Evolutionary conservation across 2,888 invertebrate genomes (phyloP), one percentile per base, ranked within the genome.

Genomic region (Euphydryas editha): DNA sequence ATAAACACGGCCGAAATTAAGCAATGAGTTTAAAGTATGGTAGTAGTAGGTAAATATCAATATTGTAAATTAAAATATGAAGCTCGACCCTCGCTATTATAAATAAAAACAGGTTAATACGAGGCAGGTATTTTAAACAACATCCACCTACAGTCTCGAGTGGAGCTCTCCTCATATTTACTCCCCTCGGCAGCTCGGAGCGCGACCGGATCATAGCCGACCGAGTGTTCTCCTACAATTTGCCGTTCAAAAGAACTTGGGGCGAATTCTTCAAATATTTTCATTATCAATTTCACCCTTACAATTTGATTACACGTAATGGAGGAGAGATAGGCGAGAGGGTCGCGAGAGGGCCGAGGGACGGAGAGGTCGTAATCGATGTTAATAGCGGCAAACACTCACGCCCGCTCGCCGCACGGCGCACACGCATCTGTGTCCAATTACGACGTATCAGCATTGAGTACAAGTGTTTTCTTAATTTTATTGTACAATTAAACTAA

Each of bases 281-380:
- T 71, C 72, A 71, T 75, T 73, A 74, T 73, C 73, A 72, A 69
- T 74, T 71, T 69, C 73, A 71, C 72, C 74, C 73, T 73, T 73
- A 72, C 73, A 72, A 73, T 76, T 75, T 75, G 74, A 76, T 75
- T 75, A 75, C 72, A 74, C 73, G 65, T 68, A 65, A 69, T 59
- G 67, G 62, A 67, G 65, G 67, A 63, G 62, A 30, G 30, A 60
- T 17, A 30, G 62, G 30, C 36, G 39, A 4, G 21, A 46, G 51
- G 21, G 42, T 21, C 42, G 54, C 44, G 46, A 24, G 64, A 15
- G 62, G 63, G 55, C 46, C 47, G 62, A 7, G 21, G 51, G 61
- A 13, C 18, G 15, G 49, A 47, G 51, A 62, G 56, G 37, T 20
- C 60, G 64, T 68, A 68, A 69, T 69, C 65, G 58, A 66, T 57